phyloP scores from a whole-genome alignment of 92 coral and sea anemone species.

The Plumapathes pennacea region DNA sequence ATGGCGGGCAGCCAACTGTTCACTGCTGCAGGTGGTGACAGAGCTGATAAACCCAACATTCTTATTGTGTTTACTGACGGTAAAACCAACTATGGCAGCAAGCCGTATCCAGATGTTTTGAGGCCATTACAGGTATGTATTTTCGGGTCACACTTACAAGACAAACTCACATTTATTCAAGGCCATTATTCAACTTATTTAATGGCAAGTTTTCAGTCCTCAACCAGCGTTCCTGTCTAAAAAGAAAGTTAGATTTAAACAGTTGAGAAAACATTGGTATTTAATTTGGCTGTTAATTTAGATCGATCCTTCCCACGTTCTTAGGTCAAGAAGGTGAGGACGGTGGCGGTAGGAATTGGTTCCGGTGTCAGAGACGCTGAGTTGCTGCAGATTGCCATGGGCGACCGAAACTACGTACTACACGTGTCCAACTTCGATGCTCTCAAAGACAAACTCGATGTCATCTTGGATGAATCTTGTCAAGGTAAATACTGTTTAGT shows the following conservation, averaged over 20 bases:
- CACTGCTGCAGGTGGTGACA: constrained; percentile 69
- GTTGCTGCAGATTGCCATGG: constrained; percentile 73
- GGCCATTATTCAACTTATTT: background rate
- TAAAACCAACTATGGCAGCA: constrained; percentile 68
- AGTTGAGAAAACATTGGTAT: no score
- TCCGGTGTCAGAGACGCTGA: constrained; percentile 42
- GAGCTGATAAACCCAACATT: constrained; percentile 60
- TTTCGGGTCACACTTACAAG: background rate
- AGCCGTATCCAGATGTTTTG: constrained; percentile 58
- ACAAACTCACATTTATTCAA: background rate
- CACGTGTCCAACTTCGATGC: constrained; percentile 64
- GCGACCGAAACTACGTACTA: constrained; percentile 46
- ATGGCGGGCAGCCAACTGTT: constrained; percentile 62
- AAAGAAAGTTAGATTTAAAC: no score
- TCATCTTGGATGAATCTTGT: constrained; percentile 62
- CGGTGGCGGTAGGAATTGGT: constrained; percentile 73
- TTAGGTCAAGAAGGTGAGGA: constrained; percentile 60
- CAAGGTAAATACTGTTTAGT: no score
- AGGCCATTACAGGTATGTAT: constrained; percentile 62
- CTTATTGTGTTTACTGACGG: constrained; percentile 74
- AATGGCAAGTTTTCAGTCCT: background rate
- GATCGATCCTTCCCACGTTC: background rate
- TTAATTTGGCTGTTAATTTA: no score
- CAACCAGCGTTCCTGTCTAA: no score
- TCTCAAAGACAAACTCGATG: constrained; percentile 49